Percentiles rank a stretch among this genome's conserved stretches.
phyloP scores from a whole-genome alignment of 64 coral and sea anemone genomes.

The Acropora tenuis region DNA sequence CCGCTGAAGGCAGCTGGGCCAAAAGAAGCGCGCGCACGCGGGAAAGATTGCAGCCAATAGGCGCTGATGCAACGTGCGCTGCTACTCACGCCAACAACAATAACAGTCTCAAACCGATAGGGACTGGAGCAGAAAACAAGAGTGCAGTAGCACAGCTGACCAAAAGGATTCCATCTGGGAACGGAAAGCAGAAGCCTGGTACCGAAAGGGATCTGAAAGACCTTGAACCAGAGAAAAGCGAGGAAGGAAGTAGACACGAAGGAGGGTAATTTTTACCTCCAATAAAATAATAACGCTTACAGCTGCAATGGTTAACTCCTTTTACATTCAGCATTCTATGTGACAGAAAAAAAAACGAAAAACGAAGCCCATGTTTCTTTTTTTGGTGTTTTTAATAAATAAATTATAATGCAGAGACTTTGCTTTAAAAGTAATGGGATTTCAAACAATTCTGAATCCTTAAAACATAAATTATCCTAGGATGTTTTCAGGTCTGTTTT shows the following conservation, averaged over 20 bases:
- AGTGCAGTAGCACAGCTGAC: neutral
- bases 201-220: constrained; percentile 30
- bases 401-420: too few species aligned
- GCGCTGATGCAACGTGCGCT: constrained; percentile 41
- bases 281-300: constrained; percentile 26
- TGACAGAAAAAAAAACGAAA: too few species aligned
- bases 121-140: neutral
- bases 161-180: constrained; percentile 38
- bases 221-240: neutral
- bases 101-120: neutral
- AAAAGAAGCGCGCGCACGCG: constrained; percentile 73
- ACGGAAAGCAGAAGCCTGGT: constrained; percentile 9
- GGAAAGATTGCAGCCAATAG: constrained; percentile 72
- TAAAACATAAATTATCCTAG: too few species aligned
- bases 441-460: too few species aligned
- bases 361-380: too few species aligned
- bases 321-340: neutral
- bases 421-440: too few species aligned
- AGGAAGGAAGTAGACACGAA: neutral
- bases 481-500: too few species aligned
- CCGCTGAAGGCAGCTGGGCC: constrained; percentile 37
- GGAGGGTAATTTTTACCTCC: constrained; percentile 63
- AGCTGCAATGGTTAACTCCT: neutral
- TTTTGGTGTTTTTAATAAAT: too few species aligned
- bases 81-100: constrained; percentile 46